These are phyloP conservation scores for Calliopum simillimum DNA, from an alignment of 2,888 invertebrate species.

Conservation along the genomic window DNA sequence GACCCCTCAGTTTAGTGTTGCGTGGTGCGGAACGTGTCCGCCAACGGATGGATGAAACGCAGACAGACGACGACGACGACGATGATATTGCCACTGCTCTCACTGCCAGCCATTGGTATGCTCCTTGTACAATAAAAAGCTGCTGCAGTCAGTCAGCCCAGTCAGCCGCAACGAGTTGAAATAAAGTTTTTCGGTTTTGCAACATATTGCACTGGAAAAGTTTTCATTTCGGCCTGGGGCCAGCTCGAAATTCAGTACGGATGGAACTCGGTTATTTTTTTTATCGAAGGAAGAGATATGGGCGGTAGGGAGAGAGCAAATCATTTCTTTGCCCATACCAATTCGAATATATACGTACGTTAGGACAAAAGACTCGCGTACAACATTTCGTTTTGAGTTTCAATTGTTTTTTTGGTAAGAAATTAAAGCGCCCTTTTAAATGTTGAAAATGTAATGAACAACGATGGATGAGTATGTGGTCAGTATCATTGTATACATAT, in stretches of 20 bases:
- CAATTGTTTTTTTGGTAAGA: not conserved
- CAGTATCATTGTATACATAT: no score
- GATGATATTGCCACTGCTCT: no score
- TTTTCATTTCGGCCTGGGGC: conserved; percentile 47
- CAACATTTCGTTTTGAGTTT: not conserved
- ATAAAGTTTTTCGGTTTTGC: conserved; percentile 34
- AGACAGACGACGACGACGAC: not conserved
- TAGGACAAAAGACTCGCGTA: not conserved
- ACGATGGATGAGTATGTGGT: no score
- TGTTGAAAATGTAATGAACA: no score
- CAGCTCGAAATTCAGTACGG: conserved; percentile 28
- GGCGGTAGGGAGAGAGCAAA: not conserved
- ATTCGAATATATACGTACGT: not conserved
- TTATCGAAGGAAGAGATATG: not conserved
- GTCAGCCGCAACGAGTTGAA: conserved; percentile 18
- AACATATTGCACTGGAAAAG: conserved; percentile 46
- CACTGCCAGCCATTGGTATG: no score
- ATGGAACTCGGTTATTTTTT: not conserved
- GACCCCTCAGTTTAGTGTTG: not conserved
- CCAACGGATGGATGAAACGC: not conserved
- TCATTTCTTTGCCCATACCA: not conserved
- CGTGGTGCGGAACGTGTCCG: not conserved
- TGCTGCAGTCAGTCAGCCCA: conserved; percentile 5
- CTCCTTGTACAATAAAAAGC: no score
- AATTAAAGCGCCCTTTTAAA: no score